Evolutionary conservation across 2,888 invertebrate species (phyloP).

Genomic region (Rhopalosiphum nymphaeae): DNA sequence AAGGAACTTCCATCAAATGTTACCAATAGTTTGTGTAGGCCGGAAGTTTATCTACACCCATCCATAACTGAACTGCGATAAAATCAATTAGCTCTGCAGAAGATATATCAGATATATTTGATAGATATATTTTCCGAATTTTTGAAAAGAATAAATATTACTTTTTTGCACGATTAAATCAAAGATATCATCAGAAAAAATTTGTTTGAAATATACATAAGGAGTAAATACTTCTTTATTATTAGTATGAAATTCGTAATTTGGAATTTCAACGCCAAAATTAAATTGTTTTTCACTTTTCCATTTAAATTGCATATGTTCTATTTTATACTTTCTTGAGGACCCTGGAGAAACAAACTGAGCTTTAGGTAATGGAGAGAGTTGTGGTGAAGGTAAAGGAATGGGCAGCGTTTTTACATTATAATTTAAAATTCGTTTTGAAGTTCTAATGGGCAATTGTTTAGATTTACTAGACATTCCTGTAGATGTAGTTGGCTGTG

Average conservation of each 20-base stretch:
- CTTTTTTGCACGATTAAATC: slow-evolving; percentile 62
- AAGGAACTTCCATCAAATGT: background rate
- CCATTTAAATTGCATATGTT: slow-evolving; percentile 33
- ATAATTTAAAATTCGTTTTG: too few relatives aligned
- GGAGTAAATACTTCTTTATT: slow-evolving; percentile 42
- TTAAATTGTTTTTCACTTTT: background rate
- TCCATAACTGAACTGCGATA: slow-evolving; percentile 57
- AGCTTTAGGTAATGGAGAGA: too few relatives aligned
- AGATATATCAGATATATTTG: too few relatives aligned
- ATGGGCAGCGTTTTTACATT: background rate
- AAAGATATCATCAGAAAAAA: slow-evolving; percentile 57
- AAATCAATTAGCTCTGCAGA: slow-evolving; percentile 52
- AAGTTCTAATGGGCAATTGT: too few relatives aligned
- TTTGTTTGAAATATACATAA: slow-evolving; percentile 49
- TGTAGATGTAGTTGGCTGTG: background rate
- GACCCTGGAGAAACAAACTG: too few relatives aligned
- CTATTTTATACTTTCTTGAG: background rate
- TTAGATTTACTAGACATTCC: background rate
- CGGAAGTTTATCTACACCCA: slow-evolving; percentile 63
- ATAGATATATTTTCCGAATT: slow-evolving; percentile 26
- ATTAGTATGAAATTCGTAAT: background rate
- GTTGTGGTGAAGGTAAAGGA: background rate
- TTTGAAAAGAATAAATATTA: slow-evolving; percentile 59
- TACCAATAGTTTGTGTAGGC: slow-evolving; percentile 64
- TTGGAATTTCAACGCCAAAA: slow-evolving; percentile 14